Base-by-base conservation (phyloP, 2,113 vertebrate genomes). In the Tapirus terrestris region DNA sequence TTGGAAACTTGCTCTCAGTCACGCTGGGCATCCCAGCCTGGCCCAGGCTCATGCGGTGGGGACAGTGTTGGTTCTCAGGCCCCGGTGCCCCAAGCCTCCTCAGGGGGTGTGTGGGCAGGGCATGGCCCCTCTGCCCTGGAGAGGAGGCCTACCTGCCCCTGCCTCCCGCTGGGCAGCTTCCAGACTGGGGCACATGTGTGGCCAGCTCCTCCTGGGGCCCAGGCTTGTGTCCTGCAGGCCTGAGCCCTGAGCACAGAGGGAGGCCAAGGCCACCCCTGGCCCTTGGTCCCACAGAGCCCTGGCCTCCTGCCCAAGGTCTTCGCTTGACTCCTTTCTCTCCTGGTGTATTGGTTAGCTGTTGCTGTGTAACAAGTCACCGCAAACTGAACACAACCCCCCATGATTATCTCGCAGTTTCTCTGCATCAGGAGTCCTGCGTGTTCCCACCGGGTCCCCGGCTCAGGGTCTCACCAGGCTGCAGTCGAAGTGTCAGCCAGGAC, bases 381-480 rank as follows among this genome's bases (percentile, higher is more conserved):
- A 25, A 14, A n/a, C 27, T 68, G 48, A 1, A 36, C 48, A 10
- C 8, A 4, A 29, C 31, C 4, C 39, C 18, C 9, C 0, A 2
- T 10, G 27, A 1, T 36, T 17, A 2, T n/a, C 70, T 48, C 48
- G 11, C 3, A 1, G 72, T 14, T 20, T 36, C 48, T 23, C n/a
- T 31, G 51, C 9, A 5, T 27, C 31, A 13, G 61, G 33, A 36
- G 36, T 18, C 80, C 70, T 2, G 68, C 8, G 0, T 18, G 39
- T 36, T 4, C n/a, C 13, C 84, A 33, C 45, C 8, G 45, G 36
- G 17, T 3, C 23, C 31, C 48, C 86, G 60, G 61, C 20, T 39
- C 53, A 10, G 53, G 84, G 75, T 43, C 73, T 68, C 53, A 3
- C 31, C 60, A 60, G 76, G 25, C 51, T 61, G 73, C 39, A 23